Base-by-base conservation (phyloP, 2,888 invertebrate genomes). In the Callyntrura guangdongensis region DNA sequence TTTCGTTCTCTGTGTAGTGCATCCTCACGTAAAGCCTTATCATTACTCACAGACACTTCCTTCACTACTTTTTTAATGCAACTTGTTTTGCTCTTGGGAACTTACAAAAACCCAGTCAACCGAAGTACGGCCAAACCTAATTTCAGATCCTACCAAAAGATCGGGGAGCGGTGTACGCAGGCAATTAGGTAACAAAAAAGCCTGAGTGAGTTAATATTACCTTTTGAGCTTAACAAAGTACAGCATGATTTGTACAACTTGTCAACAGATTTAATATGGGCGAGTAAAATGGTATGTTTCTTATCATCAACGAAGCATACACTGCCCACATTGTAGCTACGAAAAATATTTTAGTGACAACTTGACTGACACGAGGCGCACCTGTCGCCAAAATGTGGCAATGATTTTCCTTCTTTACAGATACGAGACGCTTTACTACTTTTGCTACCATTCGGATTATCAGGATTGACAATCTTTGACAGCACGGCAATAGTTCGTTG, bases 71-170 rank as follows among this genome's bases (percentile, higher is more conserved):
- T n/a, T 49, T 22, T 49, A 9, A n/a, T 49, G 49, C 74, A 74
- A 74, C 74, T 74, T 74, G 74, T 74, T 74, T 74, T 49, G 49
- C 74, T 74, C 74, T 20, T 74, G 74, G 74, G 74, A 74, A 74
- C 74, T 74, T 74, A 12, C 49, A 74, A 49, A 3, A 49, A 20
- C 47, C 67, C 22, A 67, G 22, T 49, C 69, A 17, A 27, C 67
- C 25, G n/a, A 67, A 67, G 36, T 53, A 53, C 53, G 12, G 11
- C 11, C 72, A 1, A 74, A 74, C 74, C 49, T 49, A 49, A 74
- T 74, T 20, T 84, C 27, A 84, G 69, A 61, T 61, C 17, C 5
- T 45, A 61, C 11, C 11, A 22, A 25, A 64, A 64, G 67, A 69
- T n/a, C 67, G 27, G 36, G 12, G 36, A n/a, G n/a, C n/a, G 36